Base-by-base conservation (phyloP, 2,797 vertebrate species). In the Falco peregrinus region DNA sequence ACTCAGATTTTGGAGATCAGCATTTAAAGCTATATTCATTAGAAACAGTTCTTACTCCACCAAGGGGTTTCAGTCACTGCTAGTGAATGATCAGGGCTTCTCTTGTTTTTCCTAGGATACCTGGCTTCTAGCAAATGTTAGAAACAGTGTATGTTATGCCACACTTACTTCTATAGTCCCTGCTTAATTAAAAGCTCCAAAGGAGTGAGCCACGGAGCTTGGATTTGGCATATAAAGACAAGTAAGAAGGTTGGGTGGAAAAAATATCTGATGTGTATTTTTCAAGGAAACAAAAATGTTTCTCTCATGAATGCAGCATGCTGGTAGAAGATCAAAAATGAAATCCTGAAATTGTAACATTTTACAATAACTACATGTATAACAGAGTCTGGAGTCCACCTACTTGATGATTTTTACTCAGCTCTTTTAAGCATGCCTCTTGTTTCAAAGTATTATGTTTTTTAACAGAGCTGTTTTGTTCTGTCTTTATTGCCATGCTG, bases 401-500 rank as follows among this genome's bases (percentile, higher is more conserved):
- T 97, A n/a, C 94, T 71, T 28, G 24, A 43, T 76, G 76, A 95
- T 56, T 97, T 93, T 96, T 82, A 95, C 86, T 96, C 88, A 78
- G 94, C 96, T 97, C 68, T 97, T 96, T 93, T 86, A 96, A 97
- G 95, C 85, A 95, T 97, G 96, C 89, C 41, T 97, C 96, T 97
- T 96, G 95, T 97, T 97, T 98, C 50, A 79, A 93, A 97, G 91
- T 98, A 93, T 96, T 96, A 94, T 96, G 97, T 94, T 98, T 97
- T 98, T 99, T 99, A 99, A 99, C 98, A 98, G 98, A 98, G 98
- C 98, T 99, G 98, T 99, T 98, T 98, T 99, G 98, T 99, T 99
- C 98, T 99, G 98, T 99, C 98, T 99, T 98, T 99, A 98, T 99
- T 99, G 97, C 98, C 98, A 98, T 98, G 98, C 98, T 98, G 99